phyloP scores from a whole-genome alignment of 2,113 vertebrate species.

The Daubentonia madagascariensis region DNA sequence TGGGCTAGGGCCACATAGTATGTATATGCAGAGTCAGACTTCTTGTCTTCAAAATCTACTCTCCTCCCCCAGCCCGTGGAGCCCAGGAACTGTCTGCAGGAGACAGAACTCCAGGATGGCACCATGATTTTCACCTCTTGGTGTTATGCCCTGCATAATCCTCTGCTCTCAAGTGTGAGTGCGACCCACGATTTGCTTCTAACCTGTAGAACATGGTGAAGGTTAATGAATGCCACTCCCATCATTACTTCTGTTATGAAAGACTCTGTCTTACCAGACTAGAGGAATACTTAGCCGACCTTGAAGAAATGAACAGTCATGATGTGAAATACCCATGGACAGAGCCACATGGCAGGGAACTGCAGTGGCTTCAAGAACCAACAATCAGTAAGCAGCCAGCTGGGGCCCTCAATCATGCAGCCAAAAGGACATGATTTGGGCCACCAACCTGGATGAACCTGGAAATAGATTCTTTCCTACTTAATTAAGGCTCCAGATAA shows the following conservation, averaged over 20 bases:
- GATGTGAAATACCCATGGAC: not conserved
- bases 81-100: not conserved
- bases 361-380: not conserved
- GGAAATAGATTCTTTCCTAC: not conserved
- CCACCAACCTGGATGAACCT: not conserved
- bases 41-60: not conserved
- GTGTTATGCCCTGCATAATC: not conserved
- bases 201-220: not conserved
- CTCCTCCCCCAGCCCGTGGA: not conserved
- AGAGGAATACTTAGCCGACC: not conserved
- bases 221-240: not conserved
- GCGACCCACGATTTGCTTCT: not conserved
- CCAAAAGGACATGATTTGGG: not conserved
- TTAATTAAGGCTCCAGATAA: not conserved
- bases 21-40: not conserved
- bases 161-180: not conserved
- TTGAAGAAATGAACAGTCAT: not conserved
- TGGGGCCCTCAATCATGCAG: no score
- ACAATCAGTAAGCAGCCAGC: not conserved
- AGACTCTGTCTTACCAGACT: not conserved
- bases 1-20: not conserved
- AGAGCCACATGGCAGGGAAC: not conserved
- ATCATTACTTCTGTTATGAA: no score
- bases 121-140: not conserved
- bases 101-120: not conserved